A percentile compares a stretch with the other conserved stretches of the same genome.
Conservation (phyloP, 2,888 invertebrate species). For the Clostera curtula region DNA sequence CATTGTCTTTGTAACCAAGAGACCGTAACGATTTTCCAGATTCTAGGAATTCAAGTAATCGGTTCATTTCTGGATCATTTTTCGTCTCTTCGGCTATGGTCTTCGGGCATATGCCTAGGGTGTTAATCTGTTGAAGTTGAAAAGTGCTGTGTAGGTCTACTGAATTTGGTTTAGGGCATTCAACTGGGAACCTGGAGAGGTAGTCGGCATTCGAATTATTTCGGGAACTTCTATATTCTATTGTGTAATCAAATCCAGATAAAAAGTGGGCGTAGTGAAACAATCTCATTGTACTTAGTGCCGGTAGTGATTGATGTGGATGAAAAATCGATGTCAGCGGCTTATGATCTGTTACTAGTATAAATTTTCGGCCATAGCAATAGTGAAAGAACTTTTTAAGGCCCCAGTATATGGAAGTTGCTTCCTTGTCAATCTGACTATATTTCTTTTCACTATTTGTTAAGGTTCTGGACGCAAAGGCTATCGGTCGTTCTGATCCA, state of each 20-base stretch:
- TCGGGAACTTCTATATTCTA: too few relatives aligned
- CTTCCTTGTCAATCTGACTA: too few relatives aligned
- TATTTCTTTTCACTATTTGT: too few relatives aligned
- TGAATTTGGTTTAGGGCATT: too few relatives aligned
- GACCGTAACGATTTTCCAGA: background rate
- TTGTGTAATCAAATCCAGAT: background rate
- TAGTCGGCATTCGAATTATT: background rate
- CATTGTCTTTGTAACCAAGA: background rate
- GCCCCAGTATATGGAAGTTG: too few relatives aligned
- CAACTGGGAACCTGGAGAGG: background rate
- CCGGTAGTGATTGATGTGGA: background rate
- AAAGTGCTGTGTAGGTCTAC: background rate
- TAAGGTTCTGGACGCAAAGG: too few relatives aligned
- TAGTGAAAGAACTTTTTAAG: too few relatives aligned
- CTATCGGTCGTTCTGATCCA: too few relatives aligned
- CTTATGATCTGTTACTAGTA: background rate
- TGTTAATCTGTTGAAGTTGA: background rate
- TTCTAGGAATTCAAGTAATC: background rate
- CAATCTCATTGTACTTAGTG: background rate
- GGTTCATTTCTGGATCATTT: background rate
- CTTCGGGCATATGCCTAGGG: background rate
- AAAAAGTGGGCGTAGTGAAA: background rate
- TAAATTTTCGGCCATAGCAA: background rate
- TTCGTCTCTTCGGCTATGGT: background rate
- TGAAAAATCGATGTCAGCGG: background rate